Evolutionary conservation across 2,113 vertebrate species (phyloP).

Genomic region (Mirza zaza): DNA sequence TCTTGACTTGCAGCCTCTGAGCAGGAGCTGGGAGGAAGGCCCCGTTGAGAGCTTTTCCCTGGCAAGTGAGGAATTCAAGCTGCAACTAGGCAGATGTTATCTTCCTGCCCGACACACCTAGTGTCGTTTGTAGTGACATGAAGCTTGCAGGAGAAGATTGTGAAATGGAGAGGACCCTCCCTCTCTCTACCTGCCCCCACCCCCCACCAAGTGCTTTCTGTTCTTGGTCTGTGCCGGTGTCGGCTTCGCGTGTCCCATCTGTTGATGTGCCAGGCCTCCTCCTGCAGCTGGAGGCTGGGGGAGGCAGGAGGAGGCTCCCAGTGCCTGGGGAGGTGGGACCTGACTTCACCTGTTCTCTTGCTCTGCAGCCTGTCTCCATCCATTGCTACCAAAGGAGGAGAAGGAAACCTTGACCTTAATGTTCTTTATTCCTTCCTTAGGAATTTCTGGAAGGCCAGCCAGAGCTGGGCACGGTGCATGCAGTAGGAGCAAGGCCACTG

Average conservation of each 20-base stretch:
- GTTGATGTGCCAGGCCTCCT: neutral
- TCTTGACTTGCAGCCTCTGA: neutral
- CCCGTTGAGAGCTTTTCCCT: neutral
- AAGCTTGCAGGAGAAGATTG: neutral
- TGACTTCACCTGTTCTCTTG: rapidly evolving
- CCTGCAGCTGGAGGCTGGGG: neutral
- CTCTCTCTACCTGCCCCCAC: neutral
- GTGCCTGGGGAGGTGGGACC: neutral
- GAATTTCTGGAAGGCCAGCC: neutral
- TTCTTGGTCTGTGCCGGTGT: neutral
- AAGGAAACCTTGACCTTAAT: neutral
- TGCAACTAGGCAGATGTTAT: neutral
- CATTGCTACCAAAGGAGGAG: neutral
- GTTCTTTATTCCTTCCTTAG: neutral
- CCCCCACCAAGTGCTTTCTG: rapidly evolving
- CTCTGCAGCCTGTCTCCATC: neutral
- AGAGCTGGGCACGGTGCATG: neutral
- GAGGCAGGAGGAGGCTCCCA: neutral
- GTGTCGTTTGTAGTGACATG: neutral
- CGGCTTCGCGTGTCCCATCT: rapidly evolving
- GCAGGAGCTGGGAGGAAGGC: neutral
- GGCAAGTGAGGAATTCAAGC: neutral
- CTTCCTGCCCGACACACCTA: neutral
- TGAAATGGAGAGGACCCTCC: neutral
- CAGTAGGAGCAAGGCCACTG: neutral